These are phyloP conservation scores for Aulostomus chinensis DNA, from an alignment of 2,797 vertebrate genomes.

Conservation along the genomic window DNA sequence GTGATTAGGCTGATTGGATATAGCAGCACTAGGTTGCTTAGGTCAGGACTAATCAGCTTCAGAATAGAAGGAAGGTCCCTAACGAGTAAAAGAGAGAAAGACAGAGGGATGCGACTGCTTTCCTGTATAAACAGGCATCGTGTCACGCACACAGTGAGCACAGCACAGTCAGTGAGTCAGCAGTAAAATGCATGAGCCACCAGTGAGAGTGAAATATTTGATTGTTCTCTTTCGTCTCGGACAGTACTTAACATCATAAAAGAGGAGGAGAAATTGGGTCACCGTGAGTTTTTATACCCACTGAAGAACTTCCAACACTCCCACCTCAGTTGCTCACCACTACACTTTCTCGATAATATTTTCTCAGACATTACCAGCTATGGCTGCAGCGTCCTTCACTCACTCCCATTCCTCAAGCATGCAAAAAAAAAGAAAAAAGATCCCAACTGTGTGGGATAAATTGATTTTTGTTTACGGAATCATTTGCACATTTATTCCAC, in stretches of 20 bases:
- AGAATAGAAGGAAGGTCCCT: slow-evolving; percentile 68
- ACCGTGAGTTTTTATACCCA: too few species aligned
- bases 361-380: background rate
- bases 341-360: slow-evolving; percentile 16
- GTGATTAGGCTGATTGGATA: slow-evolving; percentile 83
- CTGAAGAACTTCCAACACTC: too few species aligned
- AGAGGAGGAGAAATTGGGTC: too few species aligned
- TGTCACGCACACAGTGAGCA: slow-evolving; percentile 40
- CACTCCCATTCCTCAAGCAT: slow-evolving; percentile 24
- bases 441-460: slow-evolving; percentile 41
- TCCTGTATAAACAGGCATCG: slow-evolving; percentile 46
- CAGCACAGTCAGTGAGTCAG: slow-evolving; percentile 58
- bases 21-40: slow-evolving; percentile 76
- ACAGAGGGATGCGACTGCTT: slow-evolving; percentile 29
- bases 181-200: slow-evolving; percentile 39
- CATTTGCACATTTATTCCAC: slow-evolving; percentile 61
- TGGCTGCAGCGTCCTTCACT: slow-evolving; percentile 17
- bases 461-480: slow-evolving; percentile 73
- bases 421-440: too few species aligned
- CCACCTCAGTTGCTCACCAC: slow-evolving; percentile 1
- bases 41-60: slow-evolving; percentile 80
- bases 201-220: slow-evolving; percentile 23
- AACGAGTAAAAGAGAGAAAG: slow-evolving; percentile 63
- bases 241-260: background rate
- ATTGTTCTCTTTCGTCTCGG: slow-evolving; percentile 24